Percentiles rank a stretch among this genome's conserved stretches.
Conservation (phyloP, 1,140 invertebrate species). For the Dreissena polymorpha region DNA sequence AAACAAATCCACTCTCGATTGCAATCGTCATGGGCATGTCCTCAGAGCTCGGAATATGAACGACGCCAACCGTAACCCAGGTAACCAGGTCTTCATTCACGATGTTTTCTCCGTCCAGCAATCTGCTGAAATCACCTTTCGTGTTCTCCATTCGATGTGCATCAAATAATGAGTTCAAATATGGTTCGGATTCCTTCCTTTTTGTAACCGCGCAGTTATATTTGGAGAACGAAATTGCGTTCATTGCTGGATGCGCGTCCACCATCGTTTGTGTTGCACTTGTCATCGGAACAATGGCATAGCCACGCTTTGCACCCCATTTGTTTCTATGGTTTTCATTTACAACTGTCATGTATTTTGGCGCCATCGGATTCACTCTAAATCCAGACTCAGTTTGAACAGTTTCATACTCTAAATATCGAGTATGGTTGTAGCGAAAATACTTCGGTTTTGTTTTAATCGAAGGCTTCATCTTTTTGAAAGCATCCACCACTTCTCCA, state of each 20-base stretch:
- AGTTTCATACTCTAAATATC: conserved; percentile 50
- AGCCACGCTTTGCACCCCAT: conserved; percentile 53
- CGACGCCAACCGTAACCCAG: conserved; percentile 52
- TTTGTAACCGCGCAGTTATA: conserved; percentile 56
- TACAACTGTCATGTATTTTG: conserved; percentile 50
- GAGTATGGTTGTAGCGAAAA: conserved; percentile 49
- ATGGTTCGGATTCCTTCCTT: conserved; percentile 50
- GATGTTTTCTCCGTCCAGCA: conserved; percentile 43
- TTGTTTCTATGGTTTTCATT: conserved; percentile 55
- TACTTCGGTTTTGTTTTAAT: conserved; percentile 29
- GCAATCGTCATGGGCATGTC: conserved; percentile 53
- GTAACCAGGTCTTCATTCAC: conserved; percentile 44
- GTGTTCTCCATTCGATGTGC: conserved; percentile 46
- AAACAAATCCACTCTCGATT: conserved; percentile 39
- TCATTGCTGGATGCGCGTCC: conserved; percentile 49
- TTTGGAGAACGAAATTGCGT: conserved; percentile 52
- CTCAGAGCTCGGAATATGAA: conserved; percentile 50
- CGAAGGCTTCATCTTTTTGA: conserved; percentile 26
- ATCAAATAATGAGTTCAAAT: conserved; percentile 36
- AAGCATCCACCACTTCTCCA: conserved; percentile 45
- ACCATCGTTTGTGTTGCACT: conserved; percentile 36
- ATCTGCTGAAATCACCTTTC: conserved; percentile 30
- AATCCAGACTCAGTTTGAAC: conserved; percentile 42
- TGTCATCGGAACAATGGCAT: conserved; percentile 40
- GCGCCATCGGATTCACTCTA: conserved; percentile 30